Evolutionary conservation across 2,888 invertebrate genomes (phyloP).

Genomic region (Agonopterix alstromeriana): DNA sequence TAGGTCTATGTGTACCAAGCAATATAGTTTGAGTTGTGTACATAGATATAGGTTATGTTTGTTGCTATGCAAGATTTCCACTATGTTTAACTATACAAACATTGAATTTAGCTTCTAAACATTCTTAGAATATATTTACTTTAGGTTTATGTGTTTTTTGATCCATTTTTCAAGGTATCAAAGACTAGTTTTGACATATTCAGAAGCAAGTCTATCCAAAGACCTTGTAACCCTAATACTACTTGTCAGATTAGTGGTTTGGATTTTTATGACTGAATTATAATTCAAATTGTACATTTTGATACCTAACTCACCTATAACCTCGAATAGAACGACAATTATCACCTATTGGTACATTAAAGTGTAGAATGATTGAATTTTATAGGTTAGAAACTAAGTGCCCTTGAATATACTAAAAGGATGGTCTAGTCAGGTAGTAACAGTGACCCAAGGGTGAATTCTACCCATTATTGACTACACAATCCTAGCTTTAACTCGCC

Average conservation of each 20-base stretch:
- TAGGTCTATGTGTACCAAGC: constrained; percentile 3
- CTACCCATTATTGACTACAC: constrained; percentile 9
- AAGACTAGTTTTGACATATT: constrained; percentile 19
- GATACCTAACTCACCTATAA: constrained; percentile 21
- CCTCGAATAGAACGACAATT: constrained; percentile 24
- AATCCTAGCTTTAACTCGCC: neutral
- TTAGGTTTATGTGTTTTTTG: constrained; percentile 2
- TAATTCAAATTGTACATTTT: constrained; percentile 23
- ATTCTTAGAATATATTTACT: constrained; percentile 13
- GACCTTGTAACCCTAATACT: constrained; percentile 36
- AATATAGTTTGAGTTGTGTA: constrained; percentile 26
- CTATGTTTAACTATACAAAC: constrained; percentile 26
- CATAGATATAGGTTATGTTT: constrained; percentile 57
- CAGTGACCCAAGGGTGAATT: constrained; percentile 21
- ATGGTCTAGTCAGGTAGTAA: constrained; percentile 45
- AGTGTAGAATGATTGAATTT: constrained; percentile 37
- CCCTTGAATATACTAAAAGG: constrained; percentile 54
- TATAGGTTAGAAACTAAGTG: constrained; percentile 62
- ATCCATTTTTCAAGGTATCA: constrained; percentile 12
- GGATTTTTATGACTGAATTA: constrained; percentile 23
- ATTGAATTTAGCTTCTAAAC: constrained; percentile 19
- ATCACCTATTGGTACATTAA: constrained; percentile 17
- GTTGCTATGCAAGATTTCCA: constrained; percentile 64
- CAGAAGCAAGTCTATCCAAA: constrained; percentile 18
- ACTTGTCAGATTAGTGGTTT: constrained; percentile 29